Base-by-base conservation (phyloP, 2,797 vertebrate species). In the Leptatherina wallacei region DNA sequence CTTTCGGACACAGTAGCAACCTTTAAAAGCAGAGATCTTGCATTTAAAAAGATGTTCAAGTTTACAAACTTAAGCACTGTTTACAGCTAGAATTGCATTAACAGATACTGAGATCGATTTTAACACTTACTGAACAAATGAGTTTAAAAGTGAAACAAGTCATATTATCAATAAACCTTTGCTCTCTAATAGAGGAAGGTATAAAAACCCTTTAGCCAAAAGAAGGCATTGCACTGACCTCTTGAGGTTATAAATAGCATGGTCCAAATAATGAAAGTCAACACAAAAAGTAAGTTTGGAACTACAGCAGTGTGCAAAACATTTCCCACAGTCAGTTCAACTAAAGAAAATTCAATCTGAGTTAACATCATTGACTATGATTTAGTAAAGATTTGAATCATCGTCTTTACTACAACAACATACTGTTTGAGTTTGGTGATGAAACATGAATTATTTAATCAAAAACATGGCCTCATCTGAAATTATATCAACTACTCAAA, bases 1-100 rank as follows among this genome's bases (percentile, higher is more conserved):
- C 96, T 97, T 83, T 99, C 98, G 0, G 98, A 99, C 10, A 99
- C 98, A 0, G 98, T 99, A 55, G 97, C 97, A 87, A 99, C 98
- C 98, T 99, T 84, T 2, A 83, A 88, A 84, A 85, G 77, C 33
- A 85, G 38, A 91, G 73, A 91, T 69, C 55, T 78, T 67, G 52
- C 2, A 74, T 77, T 93, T 76, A 89, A 76, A 85, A 85, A 62
- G 35, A n/a, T 32, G 27, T 44, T 16, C 59, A 13, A 52, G 29
- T 76, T 7, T 52, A 56, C 55, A 73, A 12, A 44, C 16, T 64
- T 58, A 64, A 60, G 44, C 22, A 71, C 30, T 49, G 20, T 57
- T 35, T 51, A 38, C 29, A 49, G 73, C 16, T 35, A 69, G 59
- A 69, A 61, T 22, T 7, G 4, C 8, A 35, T 66, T 11, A 56